phyloP scores from a whole-genome alignment of 2,113 vertebrate genomes.

The Gallinago jamesoni region DNA sequence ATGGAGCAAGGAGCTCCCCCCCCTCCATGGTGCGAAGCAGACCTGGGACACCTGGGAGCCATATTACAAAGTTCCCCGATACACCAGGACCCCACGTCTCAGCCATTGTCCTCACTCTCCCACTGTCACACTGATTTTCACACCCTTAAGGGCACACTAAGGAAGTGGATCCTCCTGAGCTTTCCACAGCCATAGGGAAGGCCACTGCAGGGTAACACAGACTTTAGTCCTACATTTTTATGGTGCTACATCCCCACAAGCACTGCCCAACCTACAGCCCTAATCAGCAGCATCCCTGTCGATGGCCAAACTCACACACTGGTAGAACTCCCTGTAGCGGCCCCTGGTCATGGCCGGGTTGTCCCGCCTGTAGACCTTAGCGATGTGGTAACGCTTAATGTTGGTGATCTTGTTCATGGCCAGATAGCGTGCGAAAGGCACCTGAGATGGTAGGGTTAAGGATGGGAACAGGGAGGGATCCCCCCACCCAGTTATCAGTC shows the following conservation, averaged over 20 bases:
- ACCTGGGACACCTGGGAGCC: neutral
- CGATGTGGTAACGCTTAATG: conserved; percentile 95
- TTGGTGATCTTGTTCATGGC: conserved; percentile 96
- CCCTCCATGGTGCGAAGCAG: neutral
- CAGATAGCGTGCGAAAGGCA: conserved; percentile 93
- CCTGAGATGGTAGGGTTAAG: conserved; percentile 80
- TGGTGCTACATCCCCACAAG: fast-evolving
- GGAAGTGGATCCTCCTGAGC: neutral
- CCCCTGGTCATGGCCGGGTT: conserved; percentile 91
- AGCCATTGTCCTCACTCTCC: fast-evolving
- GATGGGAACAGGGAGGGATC: neutral
- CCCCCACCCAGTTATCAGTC: neutral
- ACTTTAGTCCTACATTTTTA: fast-evolving
- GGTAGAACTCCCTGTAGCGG: conserved; percentile 93
- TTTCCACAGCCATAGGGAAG: neutral
- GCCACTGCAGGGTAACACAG: neutral
- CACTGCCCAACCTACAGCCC: neutral
- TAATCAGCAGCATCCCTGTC: neutral
- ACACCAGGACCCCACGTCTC: fast-evolving
- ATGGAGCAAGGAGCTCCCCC: neutral
- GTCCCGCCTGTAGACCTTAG: conserved; percentile 95
- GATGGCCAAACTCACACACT: conserved; percentile 85
- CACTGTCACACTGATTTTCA: neutral
- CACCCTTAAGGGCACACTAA: fast-evolving
- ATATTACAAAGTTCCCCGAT: neutral